Percentiles rank a stretch among this genome's conserved stretches.
These are phyloP conservation scores for Oryzias dopingdopingensis DNA, from an alignment of 2,797 vertebrate species.

Conservation along the genomic window DNA sequence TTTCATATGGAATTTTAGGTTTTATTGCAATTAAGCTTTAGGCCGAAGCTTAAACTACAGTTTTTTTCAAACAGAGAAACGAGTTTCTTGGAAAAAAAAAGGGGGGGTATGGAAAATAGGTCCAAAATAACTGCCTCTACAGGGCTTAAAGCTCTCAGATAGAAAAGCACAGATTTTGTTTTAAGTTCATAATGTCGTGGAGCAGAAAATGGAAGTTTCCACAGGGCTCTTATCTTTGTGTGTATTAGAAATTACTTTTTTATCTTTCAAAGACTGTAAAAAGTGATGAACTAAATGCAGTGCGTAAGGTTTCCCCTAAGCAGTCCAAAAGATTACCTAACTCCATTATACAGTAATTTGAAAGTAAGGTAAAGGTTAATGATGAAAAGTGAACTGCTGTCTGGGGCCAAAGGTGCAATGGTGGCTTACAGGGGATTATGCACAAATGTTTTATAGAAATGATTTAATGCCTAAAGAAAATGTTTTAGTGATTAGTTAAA, in stretches of 20 bases:
- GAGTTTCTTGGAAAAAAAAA: slow-evolving; percentile 20
- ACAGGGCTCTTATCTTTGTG: slow-evolving; percentile 52
- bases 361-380: slow-evolving; percentile 77
- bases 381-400: slow-evolving; percentile 63
- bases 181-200: slow-evolving; percentile 57
- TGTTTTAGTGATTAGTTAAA: slow-evolving; percentile 39
- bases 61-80: slow-evolving; percentile 5
- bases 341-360: slow-evolving; percentile 74
- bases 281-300: slow-evolving; percentile 69
- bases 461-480: slow-evolving; percentile 35
- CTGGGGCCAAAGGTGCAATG: slow-evolving; percentile 56
- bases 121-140: slow-evolving; percentile 27
- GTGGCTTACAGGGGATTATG: slow-evolving; percentile 51
- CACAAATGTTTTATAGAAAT: slow-evolving; percentile 49
- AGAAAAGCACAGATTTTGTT: slow-evolving; percentile 41
- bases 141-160: slow-evolving; percentile 35
- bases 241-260: slow-evolving; percentile 69
- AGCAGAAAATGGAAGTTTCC: slow-evolving; percentile 57
- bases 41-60: slow-evolving; percentile 3
- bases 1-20: slow-evolving; percentile 13
- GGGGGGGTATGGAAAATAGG: slow-evolving; percentile 18
- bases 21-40: slow-evolving; percentile 6
- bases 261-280: slow-evolving; percentile 57
- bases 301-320: slow-evolving; percentile 63
- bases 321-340: slow-evolving; percentile 66